A percentile compares a stretch with the other conserved stretches of the same genome.
Evolutionary conservation across 2,797 vertebrate genomes (phyloP).

Genomic region (Acanthiza pusilla): DNA sequence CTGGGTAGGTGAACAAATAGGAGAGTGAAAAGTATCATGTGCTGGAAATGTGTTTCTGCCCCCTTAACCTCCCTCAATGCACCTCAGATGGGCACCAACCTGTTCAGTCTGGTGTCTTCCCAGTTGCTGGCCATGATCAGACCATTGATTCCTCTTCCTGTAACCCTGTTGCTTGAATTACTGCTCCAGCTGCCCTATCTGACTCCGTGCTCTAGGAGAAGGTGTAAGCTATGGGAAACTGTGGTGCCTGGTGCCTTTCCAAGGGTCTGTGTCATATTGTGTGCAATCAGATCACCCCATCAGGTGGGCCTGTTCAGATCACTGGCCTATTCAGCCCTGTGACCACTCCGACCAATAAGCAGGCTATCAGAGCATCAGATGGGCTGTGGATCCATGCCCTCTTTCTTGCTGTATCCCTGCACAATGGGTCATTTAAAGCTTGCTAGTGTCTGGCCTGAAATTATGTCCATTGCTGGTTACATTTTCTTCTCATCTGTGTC

Average conservation of each 20-base stretch:
- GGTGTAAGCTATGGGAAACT: background rate
- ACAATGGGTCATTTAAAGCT: background rate
- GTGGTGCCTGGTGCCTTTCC: background rate
- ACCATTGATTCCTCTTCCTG: background rate
- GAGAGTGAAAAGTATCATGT: background rate
- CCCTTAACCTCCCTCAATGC: background rate
- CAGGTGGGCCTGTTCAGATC: background rate
- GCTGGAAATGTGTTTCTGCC: background rate
- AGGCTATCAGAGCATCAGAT: background rate
- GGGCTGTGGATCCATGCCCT: background rate
- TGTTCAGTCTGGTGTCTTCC: background rate
- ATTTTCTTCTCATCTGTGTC: background rate
- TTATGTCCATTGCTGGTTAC: background rate
- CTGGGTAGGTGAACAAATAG: conserved; percentile 29
- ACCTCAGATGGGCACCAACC: background rate
- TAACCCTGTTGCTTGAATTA: background rate
- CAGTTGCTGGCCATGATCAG: background rate
- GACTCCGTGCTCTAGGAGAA: background rate
- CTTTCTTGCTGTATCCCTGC: background rate
- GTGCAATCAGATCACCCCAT: background rate
- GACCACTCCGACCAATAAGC: background rate
- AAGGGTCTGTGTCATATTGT: background rate
- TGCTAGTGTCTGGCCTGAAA: background rate
- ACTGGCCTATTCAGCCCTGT: background rate
- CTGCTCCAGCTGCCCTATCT: background rate